These are phyloP conservation scores for Keiferia lycopersicella DNA, from an alignment of 2,888 invertebrate genomes.

Conservation along the genomic window DNA sequence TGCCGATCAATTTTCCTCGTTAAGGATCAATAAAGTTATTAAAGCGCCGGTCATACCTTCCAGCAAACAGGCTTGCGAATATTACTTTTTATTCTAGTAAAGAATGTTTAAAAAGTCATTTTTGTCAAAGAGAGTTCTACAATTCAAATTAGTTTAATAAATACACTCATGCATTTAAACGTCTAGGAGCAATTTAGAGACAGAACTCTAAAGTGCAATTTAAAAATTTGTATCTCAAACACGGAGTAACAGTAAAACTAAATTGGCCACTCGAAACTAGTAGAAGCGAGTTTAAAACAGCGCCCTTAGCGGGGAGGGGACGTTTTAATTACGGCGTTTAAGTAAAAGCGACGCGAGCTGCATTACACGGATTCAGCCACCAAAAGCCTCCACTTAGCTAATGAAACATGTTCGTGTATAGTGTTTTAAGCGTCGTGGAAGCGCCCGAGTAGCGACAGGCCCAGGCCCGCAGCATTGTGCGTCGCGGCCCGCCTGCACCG, in stretches of 20 bases:
- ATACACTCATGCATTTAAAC: conserved; percentile 18
- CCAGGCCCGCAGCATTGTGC: conserved; percentile 48
- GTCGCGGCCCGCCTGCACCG: conserved; percentile 33
- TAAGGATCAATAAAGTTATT: conserved; percentile 71
- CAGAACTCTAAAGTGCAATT: conserved; percentile 35
- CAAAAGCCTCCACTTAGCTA: conserved; percentile 82
- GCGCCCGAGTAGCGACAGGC: conserved; percentile 21
- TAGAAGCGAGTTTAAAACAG: conserved; percentile 75
- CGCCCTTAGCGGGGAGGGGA: conserved; percentile 66
- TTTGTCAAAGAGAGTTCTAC: background rate
- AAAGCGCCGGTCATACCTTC: conserved; percentile 47
- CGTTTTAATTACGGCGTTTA: conserved; percentile 80
- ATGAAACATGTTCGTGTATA: conserved; percentile 82
- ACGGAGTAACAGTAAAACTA: conserved; percentile 70
- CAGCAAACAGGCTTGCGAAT: conserved; percentile 40
- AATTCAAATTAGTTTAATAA: background rate
- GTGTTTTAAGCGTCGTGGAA: conserved; percentile 67
- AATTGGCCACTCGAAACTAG: conserved; percentile 76
- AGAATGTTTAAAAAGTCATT: background rate
- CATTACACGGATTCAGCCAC: conserved; percentile 80
- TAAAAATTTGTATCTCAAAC: conserved; percentile 56
- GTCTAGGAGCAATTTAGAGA: conserved; percentile 12
- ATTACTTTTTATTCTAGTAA: background rate
- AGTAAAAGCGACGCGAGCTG: conserved; percentile 78
- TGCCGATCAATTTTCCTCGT: conserved; percentile 73